These are phyloP conservation scores for Rhopalosiphum nymphaeae DNA, from an alignment of 2,888 invertebrate genomes.

Conservation along the genomic window DNA sequence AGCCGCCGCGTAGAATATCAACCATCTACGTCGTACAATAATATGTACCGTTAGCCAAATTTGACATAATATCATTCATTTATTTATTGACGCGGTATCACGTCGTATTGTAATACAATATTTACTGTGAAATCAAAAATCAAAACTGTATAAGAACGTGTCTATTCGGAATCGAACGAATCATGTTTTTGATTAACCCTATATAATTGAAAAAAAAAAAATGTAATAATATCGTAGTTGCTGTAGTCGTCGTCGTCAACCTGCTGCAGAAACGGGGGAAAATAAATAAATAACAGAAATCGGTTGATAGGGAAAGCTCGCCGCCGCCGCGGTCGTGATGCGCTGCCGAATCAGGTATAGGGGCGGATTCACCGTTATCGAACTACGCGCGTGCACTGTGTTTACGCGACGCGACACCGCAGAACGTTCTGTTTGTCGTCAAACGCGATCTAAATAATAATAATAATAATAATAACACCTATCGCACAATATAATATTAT, in stretches of 20 bases:
- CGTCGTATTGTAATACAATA: too few species aligned
- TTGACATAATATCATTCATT: too few species aligned
- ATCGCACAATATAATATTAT: too few species aligned
- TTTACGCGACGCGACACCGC: neutral
- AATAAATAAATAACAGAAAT: slow-evolving; percentile 6
- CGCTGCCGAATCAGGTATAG: slow-evolving; percentile 13
- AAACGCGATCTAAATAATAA: slow-evolving; percentile 1
- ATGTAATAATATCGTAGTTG: neutral
- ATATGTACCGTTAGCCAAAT: too few species aligned
- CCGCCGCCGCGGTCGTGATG: neutral
- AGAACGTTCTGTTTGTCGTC: slow-evolving; percentile 15
- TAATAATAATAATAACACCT: neutral
- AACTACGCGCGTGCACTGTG: slow-evolving; percentile 13
- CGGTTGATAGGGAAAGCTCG: slow-evolving; percentile 11
- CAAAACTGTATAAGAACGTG: too few species aligned
- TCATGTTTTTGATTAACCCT: too few species aligned
- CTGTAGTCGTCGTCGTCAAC: neutral
- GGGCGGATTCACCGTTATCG: slow-evolving; percentile 6
- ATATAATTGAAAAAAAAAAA: neutral
- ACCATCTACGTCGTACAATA: too few species aligned
- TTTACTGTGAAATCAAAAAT: too few species aligned
- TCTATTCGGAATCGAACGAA: too few species aligned
- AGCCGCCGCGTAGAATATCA: too few species aligned
- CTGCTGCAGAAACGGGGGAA: neutral
- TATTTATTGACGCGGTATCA: too few species aligned